These are phyloP conservation scores for Eurois occulta DNA, from an alignment of 2,888 invertebrate genomes.

Conservation along the genomic window DNA sequence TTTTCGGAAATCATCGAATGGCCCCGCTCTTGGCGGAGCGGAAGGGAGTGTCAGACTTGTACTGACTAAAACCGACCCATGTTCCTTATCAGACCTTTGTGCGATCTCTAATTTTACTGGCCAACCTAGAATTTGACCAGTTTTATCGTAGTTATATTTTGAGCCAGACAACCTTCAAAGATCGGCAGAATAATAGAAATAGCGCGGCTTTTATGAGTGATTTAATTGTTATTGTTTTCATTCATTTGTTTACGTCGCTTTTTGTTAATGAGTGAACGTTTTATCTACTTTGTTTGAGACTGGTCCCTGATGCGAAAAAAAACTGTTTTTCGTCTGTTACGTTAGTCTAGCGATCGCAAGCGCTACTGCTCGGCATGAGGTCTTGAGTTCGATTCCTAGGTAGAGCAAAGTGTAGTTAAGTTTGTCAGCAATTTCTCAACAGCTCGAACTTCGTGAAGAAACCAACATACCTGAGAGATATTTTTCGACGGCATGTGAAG, in stretches of 20 bases:
- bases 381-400: background rate
- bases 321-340: background rate
- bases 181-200: slow-evolving; percentile 20
- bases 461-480: too few relatives aligned
- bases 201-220: slow-evolving; percentile 5
- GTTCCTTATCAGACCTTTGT: too few relatives aligned
- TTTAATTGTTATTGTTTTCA: slow-evolving; percentile 8
- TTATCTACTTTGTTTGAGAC: background rate
- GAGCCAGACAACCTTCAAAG: slow-evolving; percentile 45
- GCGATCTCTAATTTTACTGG: background rate
- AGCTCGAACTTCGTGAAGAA: too few relatives aligned
- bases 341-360: too few relatives aligned
- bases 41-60: too few relatives aligned
- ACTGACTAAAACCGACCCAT: too few relatives aligned
- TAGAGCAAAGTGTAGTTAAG: background rate
- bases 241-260: background rate
- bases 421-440: background rate
- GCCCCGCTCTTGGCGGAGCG: too few relatives aligned
- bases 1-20: too few relatives aligned
- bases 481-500: too few relatives aligned
- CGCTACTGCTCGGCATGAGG: background rate
- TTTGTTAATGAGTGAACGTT: slow-evolving; percentile 16
- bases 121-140: background rate
- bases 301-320: background rate
- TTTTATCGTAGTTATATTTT: slow-evolving; percentile 20